Conservation (phyloP, 2,113 vertebrate genomes). For the Vicugna pacos region DNA sequence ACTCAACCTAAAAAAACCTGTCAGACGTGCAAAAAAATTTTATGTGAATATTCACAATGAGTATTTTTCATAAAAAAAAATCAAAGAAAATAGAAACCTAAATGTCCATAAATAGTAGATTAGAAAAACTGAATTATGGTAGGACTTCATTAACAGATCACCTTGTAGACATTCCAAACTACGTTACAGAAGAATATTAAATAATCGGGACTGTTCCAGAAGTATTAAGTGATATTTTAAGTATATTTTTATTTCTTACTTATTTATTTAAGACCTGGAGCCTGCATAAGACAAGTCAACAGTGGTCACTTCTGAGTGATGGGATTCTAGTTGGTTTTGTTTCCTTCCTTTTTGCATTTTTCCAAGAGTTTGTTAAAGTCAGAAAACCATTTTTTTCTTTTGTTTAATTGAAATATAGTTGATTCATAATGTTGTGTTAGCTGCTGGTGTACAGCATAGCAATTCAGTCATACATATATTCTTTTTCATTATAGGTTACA, state of each 20-base stretch:
- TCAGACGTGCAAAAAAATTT: not conserved
- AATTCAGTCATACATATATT: no score
- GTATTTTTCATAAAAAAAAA: not conserved
- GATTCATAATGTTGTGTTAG: no score
- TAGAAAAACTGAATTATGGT: not conserved
- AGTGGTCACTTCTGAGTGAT: not conserved
- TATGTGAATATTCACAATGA: not conserved
- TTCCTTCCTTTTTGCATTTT: not conserved
- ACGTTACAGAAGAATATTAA: not conserved
- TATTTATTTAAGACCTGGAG: not conserved
- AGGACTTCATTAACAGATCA: not conserved
- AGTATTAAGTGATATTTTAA: not conserved
- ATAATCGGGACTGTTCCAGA: not conserved
- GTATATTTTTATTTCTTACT: not conserved
- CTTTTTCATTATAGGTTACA: no score
- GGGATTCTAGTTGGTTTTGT: not conserved
- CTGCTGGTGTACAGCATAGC: no score
- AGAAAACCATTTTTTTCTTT: not conserved
- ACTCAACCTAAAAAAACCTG: slow-evolving; percentile 9
- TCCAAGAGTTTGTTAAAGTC: not conserved
- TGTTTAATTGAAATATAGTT: no score
- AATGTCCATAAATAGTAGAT: not conserved
- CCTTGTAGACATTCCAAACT: not conserved
- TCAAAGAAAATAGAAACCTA: slow-evolving; percentile 22
- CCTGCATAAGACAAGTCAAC: not conserved